Conservation (phyloP, 2,113 vertebrate species). For the Shinisaurus crocodilurus region DNA sequence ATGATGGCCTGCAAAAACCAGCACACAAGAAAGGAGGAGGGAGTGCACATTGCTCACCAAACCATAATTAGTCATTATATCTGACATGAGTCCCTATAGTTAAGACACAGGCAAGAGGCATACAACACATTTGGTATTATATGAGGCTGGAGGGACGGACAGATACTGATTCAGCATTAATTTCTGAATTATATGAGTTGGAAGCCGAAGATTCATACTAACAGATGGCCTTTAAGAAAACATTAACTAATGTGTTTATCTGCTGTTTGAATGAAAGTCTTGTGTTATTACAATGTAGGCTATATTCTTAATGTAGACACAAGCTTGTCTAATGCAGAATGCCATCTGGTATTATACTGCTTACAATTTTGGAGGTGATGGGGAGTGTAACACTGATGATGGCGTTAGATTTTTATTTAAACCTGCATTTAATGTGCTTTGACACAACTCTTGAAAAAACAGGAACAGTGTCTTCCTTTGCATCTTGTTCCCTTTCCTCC, state of each 20-base stretch:
- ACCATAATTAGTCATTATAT: neutral
- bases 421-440: neutral
- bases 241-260: neutral
- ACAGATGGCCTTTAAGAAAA: neutral
- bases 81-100: neutral
- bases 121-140: neutral
- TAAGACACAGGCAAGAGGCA: neutral
- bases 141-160: neutral
- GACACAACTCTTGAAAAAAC: neutral
- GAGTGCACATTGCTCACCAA: neutral
- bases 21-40: neutral
- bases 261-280: neutral
- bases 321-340: slow-evolving; percentile 3
- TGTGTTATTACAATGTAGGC: neutral
- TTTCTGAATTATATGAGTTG: neutral
- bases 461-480: neutral
- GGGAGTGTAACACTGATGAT: neutral
- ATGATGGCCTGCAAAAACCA: too few relatives aligned
- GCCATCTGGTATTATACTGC: neutral
- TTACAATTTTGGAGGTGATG: neutral
- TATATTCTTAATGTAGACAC: neutral
- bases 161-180: neutral
- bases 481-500: neutral
- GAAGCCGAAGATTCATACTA: neutral
- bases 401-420: neutral